Base-by-base conservation (phyloP, 1,140 invertebrate species). In the Microvelia longipes region DNA sequence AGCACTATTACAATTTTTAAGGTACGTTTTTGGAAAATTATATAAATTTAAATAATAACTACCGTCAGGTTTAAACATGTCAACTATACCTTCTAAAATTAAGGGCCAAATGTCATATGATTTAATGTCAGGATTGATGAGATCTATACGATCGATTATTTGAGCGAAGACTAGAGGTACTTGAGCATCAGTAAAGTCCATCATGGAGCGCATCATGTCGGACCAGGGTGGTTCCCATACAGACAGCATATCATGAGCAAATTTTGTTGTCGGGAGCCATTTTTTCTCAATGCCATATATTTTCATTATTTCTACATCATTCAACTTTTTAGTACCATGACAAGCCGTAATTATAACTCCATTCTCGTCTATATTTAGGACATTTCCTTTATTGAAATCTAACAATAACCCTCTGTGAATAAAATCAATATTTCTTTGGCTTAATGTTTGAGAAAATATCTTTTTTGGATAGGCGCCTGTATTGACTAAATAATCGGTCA, bases 121-220 rank as follows among this genome's bases (percentile, higher is more conserved):
- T 26, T 78, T 73, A 1, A 73, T 74, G 68, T 74, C 74, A 25
- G 71, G 81, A 68, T 80, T 78, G 74, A 82, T 76, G 75, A 84
- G 80, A 76, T 92, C 89, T 11, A 88, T 73, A 1, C 82, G 78
- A 76, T 93, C 90, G 35, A 93, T 83, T 19, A 84, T 81, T 76
- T 86, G 83, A 1, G 88, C 88, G 79, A 88, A 90, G 1, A 85
- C 81, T 24, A 91, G 73, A 15, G 84, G 81, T 13, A 82, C 80
- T 0, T 87, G 83, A 74, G 87, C 85, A 77, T 92, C 90, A 79
- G 91, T 92, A 76, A 88, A 91, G 77, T 91, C 90, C 26, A 90
- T 79, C 64, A 90, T 80, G 27, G 86, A 82, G 66, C 88, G 80
- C 75, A 90, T 84, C 76, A 85, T 80, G 67, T 81, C 73, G 0